Evolutionary conservation across 2,888 invertebrate genomes (phyloP).

Genomic region (Anthrax anthrax): DNA sequence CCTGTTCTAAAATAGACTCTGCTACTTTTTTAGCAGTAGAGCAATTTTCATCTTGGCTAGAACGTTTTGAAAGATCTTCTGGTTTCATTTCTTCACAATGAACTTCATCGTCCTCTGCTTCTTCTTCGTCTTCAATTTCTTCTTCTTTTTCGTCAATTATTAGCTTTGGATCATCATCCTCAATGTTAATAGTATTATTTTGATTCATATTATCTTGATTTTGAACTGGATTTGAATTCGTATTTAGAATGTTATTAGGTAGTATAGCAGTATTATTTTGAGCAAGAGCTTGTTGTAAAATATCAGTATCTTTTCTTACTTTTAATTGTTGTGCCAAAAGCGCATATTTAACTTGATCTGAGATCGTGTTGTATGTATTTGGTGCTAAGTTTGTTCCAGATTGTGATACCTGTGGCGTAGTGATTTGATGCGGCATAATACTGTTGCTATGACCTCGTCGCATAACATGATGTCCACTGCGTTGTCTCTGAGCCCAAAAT

Average conservation of each 20-base stretch:
- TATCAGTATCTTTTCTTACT: constrained; percentile 36
- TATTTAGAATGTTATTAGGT: constrained; percentile 10
- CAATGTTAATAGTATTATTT: constrained; percentile 27
- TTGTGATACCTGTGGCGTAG: constrained; percentile 10
- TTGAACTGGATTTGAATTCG: constrained; percentile 16
- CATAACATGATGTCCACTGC: constrained; percentile 39
- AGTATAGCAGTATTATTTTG: constrained; percentile 21
- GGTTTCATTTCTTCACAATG: constrained; percentile 12
- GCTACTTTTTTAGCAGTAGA: constrained; percentile 40
- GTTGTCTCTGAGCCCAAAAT: constrained; percentile 68
- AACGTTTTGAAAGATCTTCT: constrained; percentile 13
- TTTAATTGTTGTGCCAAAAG: constrained; percentile 66
- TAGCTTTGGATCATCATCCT: constrained; percentile 40
- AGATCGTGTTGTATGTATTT: constrained; percentile 35
- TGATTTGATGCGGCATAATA: constrained; percentile 12
- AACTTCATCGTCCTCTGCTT: constrained; percentile 16
- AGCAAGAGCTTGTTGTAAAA: constrained; percentile 30
- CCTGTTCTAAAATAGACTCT: constrained; percentile 42
- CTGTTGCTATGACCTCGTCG: constrained; percentile 24
- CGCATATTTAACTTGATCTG: constrained; percentile 59
- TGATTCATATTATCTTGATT: constrained; percentile 7
- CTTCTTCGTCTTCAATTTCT: constrained; percentile 18
- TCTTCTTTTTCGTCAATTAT: constrained; percentile 34
- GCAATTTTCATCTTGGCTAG: constrained; percentile 31
- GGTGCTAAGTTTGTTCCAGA: constrained; percentile 15